phyloP scores from a whole-genome alignment of 1,140 invertebrate species.

The Pogonus chalceus region DNA sequence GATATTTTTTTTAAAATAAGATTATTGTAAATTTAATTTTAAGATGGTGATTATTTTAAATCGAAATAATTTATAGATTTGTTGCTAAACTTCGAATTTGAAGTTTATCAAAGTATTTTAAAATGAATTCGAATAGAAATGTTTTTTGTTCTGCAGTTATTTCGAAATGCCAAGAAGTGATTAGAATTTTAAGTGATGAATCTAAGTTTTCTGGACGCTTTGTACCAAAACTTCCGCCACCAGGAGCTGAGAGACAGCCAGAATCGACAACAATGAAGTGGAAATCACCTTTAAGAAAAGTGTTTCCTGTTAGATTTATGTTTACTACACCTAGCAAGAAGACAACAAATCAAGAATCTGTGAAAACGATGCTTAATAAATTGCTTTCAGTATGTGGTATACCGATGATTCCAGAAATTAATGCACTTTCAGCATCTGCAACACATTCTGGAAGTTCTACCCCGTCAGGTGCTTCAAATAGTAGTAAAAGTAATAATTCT shows the following conservation, averaged over 20 bases:
- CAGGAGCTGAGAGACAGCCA: conserved; percentile 4
- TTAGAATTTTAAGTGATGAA: conserved; percentile 16
- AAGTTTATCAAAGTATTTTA: neutral
- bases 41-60: neutral
- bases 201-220: conserved; percentile 17
- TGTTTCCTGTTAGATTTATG: conserved; percentile 17
- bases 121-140: conserved; percentile 6
- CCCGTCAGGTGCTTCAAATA: conserved; percentile 1
- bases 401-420: neutral
- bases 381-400: conserved; percentile 13
- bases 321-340: conserved; percentile 19
- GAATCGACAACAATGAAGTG: conserved; percentile 13
- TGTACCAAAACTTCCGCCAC: conserved; percentile 12
- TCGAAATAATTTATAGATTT: neutral
- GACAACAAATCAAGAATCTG: neutral
- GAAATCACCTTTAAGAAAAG: conserved; percentile 17
- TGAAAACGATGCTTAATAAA: conserved; percentile 8
- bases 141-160: conserved; percentile 21
- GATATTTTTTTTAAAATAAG: neutral
- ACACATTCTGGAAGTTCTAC: neutral
- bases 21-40: neutral
- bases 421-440: neutral
- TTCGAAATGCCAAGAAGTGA: conserved; percentile 24
- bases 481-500: neutral
- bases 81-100: neutral